These are phyloP conservation scores for Tachina fera DNA, from an alignment of 2,888 invertebrate species.

Conservation along the genomic window DNA sequence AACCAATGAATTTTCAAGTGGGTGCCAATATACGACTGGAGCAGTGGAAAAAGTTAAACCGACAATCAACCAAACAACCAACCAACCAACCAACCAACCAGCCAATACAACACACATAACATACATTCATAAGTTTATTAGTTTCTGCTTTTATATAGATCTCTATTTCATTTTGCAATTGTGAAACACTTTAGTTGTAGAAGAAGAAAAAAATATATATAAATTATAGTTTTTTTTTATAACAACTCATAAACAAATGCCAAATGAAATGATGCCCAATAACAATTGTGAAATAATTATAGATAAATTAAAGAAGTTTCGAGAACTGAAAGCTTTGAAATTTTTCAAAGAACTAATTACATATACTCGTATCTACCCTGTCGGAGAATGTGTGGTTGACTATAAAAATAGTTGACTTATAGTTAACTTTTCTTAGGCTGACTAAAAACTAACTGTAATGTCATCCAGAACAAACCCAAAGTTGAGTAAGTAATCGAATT, in stretches of 20 bases:
- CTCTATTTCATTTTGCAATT: constrained; percentile 46
- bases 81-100: constrained; percentile 41
- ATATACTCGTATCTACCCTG: not conserved
- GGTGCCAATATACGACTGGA: constrained; percentile 62
- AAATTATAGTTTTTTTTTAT: constrained; percentile 17
- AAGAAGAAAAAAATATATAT: not conserved
- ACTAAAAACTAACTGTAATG: too few species aligned
- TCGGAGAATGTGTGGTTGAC: too few species aligned
- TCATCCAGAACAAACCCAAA: too few species aligned
- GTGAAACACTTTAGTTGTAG: constrained; percentile 60
- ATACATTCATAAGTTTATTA: constrained; percentile 10
- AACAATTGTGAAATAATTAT: constrained; percentile 59
- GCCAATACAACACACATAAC: constrained; percentile 10
- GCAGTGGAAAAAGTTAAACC: constrained; percentile 49
- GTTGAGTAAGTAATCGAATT: too few species aligned
- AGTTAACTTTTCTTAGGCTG: too few species aligned
- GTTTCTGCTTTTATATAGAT: not conserved
- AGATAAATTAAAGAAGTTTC: constrained; percentile 58
- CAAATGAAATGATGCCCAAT: not conserved
- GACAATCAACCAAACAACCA: not conserved
- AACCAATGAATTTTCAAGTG: constrained; percentile 69
- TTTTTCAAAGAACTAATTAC: constrained; percentile 9
- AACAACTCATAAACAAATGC: constrained; percentile 29
- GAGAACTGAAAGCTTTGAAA: not conserved
- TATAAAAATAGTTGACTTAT: too few species aligned